Evolutionary conservation across 2,797 vertebrate genomes (phyloP).

Genomic region (Tragelaphus oryx): DNA sequence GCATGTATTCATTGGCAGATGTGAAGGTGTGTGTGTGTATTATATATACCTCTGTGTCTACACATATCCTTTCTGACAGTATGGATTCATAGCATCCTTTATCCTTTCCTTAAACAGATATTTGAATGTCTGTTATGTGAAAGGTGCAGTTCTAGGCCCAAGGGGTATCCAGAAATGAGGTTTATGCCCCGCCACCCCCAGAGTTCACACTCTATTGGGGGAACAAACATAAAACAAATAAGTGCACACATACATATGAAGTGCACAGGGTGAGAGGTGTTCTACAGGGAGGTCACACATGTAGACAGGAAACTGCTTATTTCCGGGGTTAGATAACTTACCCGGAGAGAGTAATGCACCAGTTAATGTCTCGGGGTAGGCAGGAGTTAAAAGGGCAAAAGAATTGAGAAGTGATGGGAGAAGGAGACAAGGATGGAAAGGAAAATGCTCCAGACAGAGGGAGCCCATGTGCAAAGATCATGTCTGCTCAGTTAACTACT

Average conservation of each 20-base stretch:
- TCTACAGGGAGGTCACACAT: background rate
- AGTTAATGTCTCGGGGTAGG: background rate
- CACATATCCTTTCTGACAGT: background rate
- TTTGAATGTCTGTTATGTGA: background rate
- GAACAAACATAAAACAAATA: background rate
- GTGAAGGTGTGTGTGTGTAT: background rate
- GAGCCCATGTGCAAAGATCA: background rate
- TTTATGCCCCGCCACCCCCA: background rate
- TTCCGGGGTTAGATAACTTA: background rate
- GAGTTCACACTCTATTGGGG: background rate
- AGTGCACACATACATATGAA: background rate
- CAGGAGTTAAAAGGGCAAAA: background rate
- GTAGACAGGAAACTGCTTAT: background rate
- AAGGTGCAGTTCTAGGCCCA: background rate
- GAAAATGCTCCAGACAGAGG: background rate
- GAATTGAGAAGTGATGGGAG: background rate
- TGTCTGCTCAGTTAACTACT: background rate
- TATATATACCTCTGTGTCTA: background rate
- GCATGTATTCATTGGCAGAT: background rate
- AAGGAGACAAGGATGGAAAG: background rate
- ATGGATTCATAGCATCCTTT: background rate
- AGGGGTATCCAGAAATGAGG: background rate
- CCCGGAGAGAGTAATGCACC: background rate
- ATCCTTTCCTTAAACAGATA: background rate
- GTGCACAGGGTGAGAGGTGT: background rate